Percentiles rank a stretch among this genome's conserved stretches.
Evolutionary conservation across 2,888 invertebrate species (phyloP).

Genomic region (Diarsia brunnea): DNA sequence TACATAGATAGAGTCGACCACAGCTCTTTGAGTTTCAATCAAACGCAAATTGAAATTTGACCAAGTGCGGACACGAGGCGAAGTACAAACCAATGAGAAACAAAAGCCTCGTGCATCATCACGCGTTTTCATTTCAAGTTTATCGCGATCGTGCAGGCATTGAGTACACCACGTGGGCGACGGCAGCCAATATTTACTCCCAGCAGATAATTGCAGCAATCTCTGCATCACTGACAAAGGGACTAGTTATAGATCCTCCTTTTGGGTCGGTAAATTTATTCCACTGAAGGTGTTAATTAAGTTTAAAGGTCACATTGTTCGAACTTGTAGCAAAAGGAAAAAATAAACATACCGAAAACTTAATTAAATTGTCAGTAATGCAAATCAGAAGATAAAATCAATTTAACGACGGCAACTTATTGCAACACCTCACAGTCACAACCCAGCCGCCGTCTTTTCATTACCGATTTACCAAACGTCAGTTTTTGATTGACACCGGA

Average conservation of each 20-base stretch:
- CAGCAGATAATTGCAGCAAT: neutral
- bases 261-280: neutral
- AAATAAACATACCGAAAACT: neutral
- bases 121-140: slow-evolving; percentile 11
- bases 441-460: no score
- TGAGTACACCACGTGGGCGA: no score
- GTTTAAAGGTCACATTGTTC: neutral
- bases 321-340: no score
- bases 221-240: neutral
- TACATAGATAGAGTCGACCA: no score
- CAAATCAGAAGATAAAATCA: neutral
- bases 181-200: neutral
- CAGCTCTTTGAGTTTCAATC: slow-evolving; percentile 12
- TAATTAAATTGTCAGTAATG: neutral
- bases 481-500: no score
- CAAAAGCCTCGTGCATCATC: neutral
- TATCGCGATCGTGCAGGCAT: neutral
- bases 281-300: neutral
- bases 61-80: neutral
- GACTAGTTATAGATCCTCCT: neutral
- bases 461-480: no score
- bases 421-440: no score
- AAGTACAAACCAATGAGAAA: neutral
- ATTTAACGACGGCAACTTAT: no score
- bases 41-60: slow-evolving; percentile 4